These are phyloP conservation scores for Portevinia maculata DNA, from an alignment of 2,888 invertebrate species.

Conservation along the genomic window DNA sequence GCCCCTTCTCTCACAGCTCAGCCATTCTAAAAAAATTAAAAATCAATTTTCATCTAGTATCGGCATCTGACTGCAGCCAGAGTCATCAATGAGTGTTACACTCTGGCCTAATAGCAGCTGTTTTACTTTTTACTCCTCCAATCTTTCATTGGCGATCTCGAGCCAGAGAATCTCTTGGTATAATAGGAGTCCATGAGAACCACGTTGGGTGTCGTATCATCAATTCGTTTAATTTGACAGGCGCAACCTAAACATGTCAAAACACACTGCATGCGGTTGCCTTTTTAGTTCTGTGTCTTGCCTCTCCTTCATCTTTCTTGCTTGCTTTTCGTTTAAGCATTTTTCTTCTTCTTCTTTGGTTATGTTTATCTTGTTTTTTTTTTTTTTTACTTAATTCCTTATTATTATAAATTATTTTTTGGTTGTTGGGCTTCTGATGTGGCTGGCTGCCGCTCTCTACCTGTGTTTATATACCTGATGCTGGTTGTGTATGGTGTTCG, in stretches of 20 bases:
- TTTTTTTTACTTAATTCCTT: slow-evolving; percentile 70
- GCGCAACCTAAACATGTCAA: slow-evolving; percentile 84
- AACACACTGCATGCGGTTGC: slow-evolving; percentile 81
- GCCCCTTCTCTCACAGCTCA: slow-evolving; percentile 39
- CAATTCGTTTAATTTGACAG: slow-evolving; percentile 84
- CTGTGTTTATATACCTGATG: slow-evolving; percentile 58
- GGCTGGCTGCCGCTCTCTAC: slow-evolving; percentile 65
- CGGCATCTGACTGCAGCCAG: background rate
- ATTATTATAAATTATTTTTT: slow-evolving; percentile 75
- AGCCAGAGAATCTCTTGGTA: slow-evolving; percentile 2
- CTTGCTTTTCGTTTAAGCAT: slow-evolving; percentile 26
- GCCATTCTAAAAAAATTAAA: slow-evolving; percentile 36
- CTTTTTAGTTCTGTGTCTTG: slow-evolving; percentile 66
- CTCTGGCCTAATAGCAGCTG: slow-evolving; percentile 69
- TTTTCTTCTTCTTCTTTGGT: slow-evolving; percentile 38
- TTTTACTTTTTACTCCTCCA: slow-evolving; percentile 62
- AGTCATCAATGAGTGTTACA: slow-evolving; percentile 65
- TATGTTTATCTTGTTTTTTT: slow-evolving; percentile 53
- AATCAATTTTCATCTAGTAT: slow-evolving; percentile 63
- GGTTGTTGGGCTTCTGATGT: slow-evolving; percentile 71
- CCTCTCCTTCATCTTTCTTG: slow-evolving; percentile 46
- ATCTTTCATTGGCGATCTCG: slow-evolving; percentile 72
- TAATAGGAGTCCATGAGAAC: slow-evolving; percentile 79
- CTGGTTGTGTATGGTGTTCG: slow-evolving; percentile 4
- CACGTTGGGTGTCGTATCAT: slow-evolving; percentile 84